phyloP scores from a whole-genome alignment of 2,888 invertebrate species.

The Eupeodes latifasciatus region DNA sequence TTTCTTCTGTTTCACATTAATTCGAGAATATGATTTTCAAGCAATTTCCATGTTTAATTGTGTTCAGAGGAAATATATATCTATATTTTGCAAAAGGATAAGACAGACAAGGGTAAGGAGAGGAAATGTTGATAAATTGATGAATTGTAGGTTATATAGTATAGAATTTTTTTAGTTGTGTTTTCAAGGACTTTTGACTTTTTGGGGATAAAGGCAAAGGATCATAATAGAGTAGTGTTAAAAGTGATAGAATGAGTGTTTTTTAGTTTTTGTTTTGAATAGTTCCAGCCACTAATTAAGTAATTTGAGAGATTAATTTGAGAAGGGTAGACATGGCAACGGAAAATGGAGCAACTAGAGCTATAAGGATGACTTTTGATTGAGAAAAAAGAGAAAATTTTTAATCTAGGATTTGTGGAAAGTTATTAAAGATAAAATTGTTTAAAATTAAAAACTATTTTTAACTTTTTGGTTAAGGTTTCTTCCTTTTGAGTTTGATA shows the following conservation, averaged over 20 bases:
- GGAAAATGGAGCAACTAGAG: background rate
- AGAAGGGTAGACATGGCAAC: constrained; percentile 2
- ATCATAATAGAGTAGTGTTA: background rate
- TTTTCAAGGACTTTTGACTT: constrained; percentile 20
- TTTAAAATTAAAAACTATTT: background rate
- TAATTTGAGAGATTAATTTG: constrained; percentile 22
- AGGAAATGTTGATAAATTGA: constrained; percentile 23
- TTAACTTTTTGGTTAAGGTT: too few species aligned
- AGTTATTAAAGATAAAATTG: background rate
- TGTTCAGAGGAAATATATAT: background rate
- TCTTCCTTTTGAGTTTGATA: too few species aligned
- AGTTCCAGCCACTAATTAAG: constrained; percentile 21
- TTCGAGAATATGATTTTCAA: constrained; percentile 34
- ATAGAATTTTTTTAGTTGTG: background rate
- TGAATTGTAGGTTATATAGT: background rate
- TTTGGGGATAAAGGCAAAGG: background rate
- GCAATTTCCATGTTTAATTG: constrained; percentile 36
- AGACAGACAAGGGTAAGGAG: background rate
- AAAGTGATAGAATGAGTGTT: background rate
- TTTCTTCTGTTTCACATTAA: constrained; percentile 16
- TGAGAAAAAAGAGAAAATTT: background rate
- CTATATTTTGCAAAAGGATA: too few species aligned
- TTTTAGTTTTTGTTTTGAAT: background rate
- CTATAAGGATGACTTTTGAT: background rate
- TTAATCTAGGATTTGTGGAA: background rate